A percentile compares a stretch with the other conserved stretches of the same genome.
Evolutionary conservation across 1,140 invertebrate species (phyloP).

Genomic region (Megalonaias nervosa): DNA sequence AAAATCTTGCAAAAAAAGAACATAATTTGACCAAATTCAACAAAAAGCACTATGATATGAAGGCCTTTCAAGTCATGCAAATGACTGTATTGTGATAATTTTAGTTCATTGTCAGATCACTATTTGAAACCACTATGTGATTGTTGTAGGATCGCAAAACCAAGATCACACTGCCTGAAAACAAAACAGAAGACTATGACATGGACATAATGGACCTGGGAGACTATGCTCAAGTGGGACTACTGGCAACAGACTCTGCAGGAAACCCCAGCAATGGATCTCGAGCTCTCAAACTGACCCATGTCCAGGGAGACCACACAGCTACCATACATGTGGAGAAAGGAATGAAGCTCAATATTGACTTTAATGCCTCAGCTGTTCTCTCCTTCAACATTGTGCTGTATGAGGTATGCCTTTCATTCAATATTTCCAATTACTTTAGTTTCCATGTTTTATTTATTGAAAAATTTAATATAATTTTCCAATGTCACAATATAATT

Average conservation of each 20-base stretch:
- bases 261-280: constrained; percentile 21
- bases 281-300: constrained; percentile 21
- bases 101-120: too few relatives aligned
- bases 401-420: constrained; percentile 42
- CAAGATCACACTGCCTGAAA: constrained; percentile 36
- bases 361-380: constrained; percentile 50
- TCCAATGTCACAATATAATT: too few relatives aligned
- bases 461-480: too few relatives aligned
- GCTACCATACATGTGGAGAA: constrained; percentile 54
- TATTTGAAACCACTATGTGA: too few relatives aligned
- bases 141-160: constrained; percentile 34
- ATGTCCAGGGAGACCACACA: constrained; percentile 52
- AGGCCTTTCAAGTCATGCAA: too few relatives aligned
- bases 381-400: constrained; percentile 55
- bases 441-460: too few relatives aligned
- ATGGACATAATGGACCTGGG: constrained; percentile 45
- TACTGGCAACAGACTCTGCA: constrained; percentile 31
- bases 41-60: too few relatives aligned
- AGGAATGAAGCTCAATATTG: constrained; percentile 59
- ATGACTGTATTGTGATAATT: too few relatives aligned
- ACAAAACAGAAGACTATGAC: constrained; percentile 32
- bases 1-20: too few relatives aligned
- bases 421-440: too few relatives aligned
- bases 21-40: too few relatives aligned
- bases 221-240: constrained; percentile 41